Evolutionary conservation across 2,888 invertebrate species (phyloP).

Genomic region (Watsonalla cultraria): DNA sequence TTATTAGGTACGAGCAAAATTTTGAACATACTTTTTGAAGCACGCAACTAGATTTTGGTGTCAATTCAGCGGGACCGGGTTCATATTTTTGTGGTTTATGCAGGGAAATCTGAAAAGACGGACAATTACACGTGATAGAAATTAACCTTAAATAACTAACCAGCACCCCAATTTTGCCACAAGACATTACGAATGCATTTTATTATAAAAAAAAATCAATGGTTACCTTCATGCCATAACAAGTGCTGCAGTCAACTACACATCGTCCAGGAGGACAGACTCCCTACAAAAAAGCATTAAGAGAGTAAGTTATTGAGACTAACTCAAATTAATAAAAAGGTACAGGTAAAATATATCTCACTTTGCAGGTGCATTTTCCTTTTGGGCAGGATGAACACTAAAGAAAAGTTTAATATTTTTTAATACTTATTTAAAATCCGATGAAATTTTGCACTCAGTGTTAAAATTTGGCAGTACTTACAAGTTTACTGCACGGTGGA

Average conservation of each 20-base stretch:
- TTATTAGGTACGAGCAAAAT: too few relatives aligned
- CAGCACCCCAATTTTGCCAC: too few relatives aligned
- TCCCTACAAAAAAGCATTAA: conserved; percentile 20
- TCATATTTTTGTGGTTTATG: conserved; percentile 44
- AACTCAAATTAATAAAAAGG: neutral
- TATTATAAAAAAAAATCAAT: too few relatives aligned
- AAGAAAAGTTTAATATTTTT: conserved; percentile 6
- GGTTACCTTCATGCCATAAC: conserved; percentile 47
- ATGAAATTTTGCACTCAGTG: neutral
- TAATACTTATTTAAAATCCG: too few relatives aligned
- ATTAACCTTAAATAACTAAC: too few relatives aligned
- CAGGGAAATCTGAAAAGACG: conserved; percentile 43
- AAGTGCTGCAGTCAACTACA: conserved; percentile 31
- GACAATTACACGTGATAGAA: neutral
- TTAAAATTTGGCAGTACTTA: conserved; percentile 12
- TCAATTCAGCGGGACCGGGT: conserved; percentile 45
- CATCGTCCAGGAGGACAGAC: conserved; percentile 33
- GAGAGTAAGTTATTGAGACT: neutral
- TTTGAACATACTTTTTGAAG: conserved; percentile 53
- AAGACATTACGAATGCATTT: too few relatives aligned
- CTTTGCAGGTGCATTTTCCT: conserved; percentile 36
- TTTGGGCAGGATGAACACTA: conserved; percentile 28
- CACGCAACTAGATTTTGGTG: conserved; percentile 56
- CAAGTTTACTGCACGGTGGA: conserved; percentile 13
- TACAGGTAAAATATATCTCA: conserved; percentile 15